Percentiles rank a stretch among this genome's conserved stretches.
Conservation (phyloP, 1,140 invertebrate genomes). For the Saxidomus purpurata region DNA sequence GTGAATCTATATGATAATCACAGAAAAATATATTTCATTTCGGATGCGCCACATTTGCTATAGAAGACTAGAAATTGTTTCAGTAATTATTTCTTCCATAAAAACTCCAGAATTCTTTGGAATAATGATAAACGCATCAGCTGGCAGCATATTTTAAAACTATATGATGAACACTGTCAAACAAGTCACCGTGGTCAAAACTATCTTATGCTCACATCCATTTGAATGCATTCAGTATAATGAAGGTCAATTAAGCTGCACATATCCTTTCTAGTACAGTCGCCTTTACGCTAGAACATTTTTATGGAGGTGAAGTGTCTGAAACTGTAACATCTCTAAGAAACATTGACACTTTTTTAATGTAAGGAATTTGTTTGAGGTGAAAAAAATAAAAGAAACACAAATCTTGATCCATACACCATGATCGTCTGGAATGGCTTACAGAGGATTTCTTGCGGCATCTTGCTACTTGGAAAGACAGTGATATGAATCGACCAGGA, state of each 20-base stretch:
- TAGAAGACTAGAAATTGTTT: conserved; percentile 71
- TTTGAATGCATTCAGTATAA: not conserved
- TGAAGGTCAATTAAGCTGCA: conserved; percentile 62
- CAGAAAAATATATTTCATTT: conserved; percentile 68
- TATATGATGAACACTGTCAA: conserved; percentile 69
- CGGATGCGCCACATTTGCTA: conserved; percentile 72
- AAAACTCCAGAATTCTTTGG: conserved; percentile 71
- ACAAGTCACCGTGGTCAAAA: not conserved
- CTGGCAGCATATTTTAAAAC: conserved; percentile 63
- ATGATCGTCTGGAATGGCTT: no score
- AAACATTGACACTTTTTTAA: no score
- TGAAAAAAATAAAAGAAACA: no score
- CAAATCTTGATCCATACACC: no score
- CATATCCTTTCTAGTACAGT: conserved; percentile 60
- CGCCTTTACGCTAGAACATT: conserved; percentile 50
- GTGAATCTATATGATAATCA: conserved; percentile 9
- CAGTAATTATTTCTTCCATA: conserved; percentile 63
- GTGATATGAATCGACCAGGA: conserved; percentile 23
- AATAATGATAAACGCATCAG: conserved; percentile 66
- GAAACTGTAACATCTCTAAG: no score
- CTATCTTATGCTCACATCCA: conserved; percentile 26
- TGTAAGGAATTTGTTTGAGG: no score
- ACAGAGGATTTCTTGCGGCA: no score
- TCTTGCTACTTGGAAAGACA: no score
- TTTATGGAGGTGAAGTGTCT: conserved; percentile 1